These are phyloP conservation scores for Zaprionus ornatus DNA, from an alignment of 1,140 invertebrate genomes.

Conservation along the genomic window DNA sequence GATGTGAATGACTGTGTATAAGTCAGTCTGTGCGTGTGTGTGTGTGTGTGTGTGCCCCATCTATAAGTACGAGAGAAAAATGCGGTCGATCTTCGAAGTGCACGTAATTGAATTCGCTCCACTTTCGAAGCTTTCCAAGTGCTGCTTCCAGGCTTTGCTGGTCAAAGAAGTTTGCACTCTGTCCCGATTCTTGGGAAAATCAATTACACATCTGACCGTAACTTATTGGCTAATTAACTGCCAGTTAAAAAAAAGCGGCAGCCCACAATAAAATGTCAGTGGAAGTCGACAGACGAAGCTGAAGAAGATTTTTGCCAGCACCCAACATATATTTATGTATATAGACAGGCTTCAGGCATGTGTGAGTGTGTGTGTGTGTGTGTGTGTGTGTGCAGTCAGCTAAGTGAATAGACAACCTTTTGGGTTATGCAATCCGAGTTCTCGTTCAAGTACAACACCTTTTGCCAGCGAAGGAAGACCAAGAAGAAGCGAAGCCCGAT, in stretches of 20 bases:
- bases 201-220: conserved; percentile 36
- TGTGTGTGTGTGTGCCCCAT: conserved; percentile 20
- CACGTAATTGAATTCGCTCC: conserved; percentile 62
- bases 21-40: not conserved
- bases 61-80: conserved; percentile 43
- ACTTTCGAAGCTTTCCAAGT: conserved; percentile 3
- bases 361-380: not conserved
- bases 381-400: not conserved
- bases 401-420: conserved; percentile 22
- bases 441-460: conserved; percentile 49
- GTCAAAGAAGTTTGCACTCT: not conserved
- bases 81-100: conserved; percentile 17
- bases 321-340: not conserved
- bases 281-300: conserved; percentile 3
- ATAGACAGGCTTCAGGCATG: not conserved
- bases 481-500: not conserved
- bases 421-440: conserved; percentile 47
- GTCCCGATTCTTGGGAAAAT: conserved; percentile 22
- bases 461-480: not conserved
- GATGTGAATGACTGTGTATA: conserved; percentile 43
- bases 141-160: not conserved
- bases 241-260: conserved; percentile 5
- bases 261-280: conserved; percentile 21
- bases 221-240: conserved; percentile 44
- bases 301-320: not conserved